Percentiles rank a stretch among this genome's conserved stretches.
These are phyloP conservation scores for Hypotaenidia okinawae DNA, from an alignment of 2,797 vertebrate species.

Conservation along the genomic window DNA sequence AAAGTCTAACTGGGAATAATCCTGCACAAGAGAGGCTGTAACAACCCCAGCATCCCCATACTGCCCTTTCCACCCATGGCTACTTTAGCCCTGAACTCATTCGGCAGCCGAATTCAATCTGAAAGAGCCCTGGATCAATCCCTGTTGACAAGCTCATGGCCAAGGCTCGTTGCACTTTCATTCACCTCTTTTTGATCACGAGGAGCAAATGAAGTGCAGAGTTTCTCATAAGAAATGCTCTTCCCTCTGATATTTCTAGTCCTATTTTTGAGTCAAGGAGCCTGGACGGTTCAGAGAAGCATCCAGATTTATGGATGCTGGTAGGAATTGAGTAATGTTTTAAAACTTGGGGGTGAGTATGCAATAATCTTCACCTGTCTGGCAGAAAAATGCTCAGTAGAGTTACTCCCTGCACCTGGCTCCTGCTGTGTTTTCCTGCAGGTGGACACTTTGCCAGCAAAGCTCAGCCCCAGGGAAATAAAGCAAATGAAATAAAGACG, in stretches of 20 bases:
- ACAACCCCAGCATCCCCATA: accelerated
- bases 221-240: neutral
- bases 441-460: neutral
- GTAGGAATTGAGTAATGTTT: neutral
- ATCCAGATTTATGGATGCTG: neutral
- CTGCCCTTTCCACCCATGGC: neutral
- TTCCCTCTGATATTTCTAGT: neutral
- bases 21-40: accelerated
- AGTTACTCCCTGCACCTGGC: neutral
- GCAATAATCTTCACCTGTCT: neutral
- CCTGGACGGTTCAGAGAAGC: neutral
- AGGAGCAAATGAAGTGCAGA: neutral
- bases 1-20: neutral
- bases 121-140: neutral
- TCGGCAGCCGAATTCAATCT: neutral
- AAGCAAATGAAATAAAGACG: neutral
- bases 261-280: neutral
- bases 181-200: neutral
- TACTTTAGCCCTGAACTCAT: neutral
- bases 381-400: neutral
- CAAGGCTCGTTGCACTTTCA: neutral
- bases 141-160: neutral
- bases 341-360: neutral
- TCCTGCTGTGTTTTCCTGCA: neutral
- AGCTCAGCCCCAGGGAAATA: slow-evolving; percentile 26